Percentiles rank a stretch among this genome's conserved stretches.
Evolutionary conservation across 1,140 invertebrate genomes (phyloP).

Genomic region (Zaprionus nigranus): DNA sequence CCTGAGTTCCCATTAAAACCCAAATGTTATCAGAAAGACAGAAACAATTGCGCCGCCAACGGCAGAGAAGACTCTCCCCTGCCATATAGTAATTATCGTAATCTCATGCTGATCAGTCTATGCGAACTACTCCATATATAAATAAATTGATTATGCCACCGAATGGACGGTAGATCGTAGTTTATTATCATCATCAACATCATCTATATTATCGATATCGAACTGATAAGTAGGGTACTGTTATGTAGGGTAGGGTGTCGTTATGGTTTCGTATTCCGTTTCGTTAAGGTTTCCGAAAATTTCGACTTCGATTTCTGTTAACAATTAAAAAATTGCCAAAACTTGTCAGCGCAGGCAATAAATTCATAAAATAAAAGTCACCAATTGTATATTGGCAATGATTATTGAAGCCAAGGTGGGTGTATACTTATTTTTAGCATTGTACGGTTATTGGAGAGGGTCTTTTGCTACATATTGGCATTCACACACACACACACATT

Average conservation of each 20-base stretch:
- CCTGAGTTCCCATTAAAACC: not conserved
- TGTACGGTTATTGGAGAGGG: not conserved
- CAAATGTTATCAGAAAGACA: not conserved
- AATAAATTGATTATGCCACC: slow-evolving; percentile 3
- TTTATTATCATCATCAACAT: slow-evolving; percentile 4
- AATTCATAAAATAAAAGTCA: slow-evolving; percentile 68
- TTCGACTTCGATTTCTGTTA: slow-evolving; percentile 16
- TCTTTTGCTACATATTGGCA: not conserved
- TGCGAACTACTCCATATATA: not conserved
- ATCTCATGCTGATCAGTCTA: slow-evolving; percentile 1
- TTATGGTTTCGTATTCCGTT: not conserved
- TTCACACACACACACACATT: slow-evolving; percentile 14
- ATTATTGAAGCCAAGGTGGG: slow-evolving; percentile 72
- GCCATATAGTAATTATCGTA: slow-evolving; percentile 1
- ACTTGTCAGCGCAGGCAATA: slow-evolving; percentile 52
- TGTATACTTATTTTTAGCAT: not conserved
- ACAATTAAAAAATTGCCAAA: slow-evolving; percentile 58
- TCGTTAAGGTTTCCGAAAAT: not conserved
- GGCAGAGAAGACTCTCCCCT: not conserved
- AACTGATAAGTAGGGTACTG: slow-evolving; percentile 3
- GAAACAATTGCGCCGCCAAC: not conserved
- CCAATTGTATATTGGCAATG: slow-evolving; percentile 74
- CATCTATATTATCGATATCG: not conserved
- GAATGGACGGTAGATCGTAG: slow-evolving; percentile 1
- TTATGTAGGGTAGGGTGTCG: not conserved